phyloP scores from a whole-genome alignment of 2,888 invertebrate genomes.

The Stegophylla sp. region DNA sequence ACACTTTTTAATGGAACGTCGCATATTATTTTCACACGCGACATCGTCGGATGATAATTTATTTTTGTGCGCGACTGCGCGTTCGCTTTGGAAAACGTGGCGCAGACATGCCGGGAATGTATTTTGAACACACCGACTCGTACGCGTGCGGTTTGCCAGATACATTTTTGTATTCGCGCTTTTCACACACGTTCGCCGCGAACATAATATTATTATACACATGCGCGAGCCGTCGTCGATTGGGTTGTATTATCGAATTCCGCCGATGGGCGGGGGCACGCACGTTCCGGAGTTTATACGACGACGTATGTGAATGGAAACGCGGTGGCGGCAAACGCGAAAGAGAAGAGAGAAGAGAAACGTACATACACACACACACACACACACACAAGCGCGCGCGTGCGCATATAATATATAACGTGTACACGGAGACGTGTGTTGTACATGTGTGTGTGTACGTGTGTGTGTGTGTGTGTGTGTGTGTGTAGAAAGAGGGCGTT shows the following conservation, averaged over 20 bases:
- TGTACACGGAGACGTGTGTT: neutral
- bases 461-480: neutral
- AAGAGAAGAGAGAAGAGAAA: neutral
- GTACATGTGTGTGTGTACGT: neutral
- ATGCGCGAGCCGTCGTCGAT: slow-evolving; percentile 28
- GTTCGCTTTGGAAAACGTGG: neutral
- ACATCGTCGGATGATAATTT: too few relatives aligned
- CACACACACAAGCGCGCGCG: neutral
- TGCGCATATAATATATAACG: neutral
- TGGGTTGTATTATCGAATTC: slow-evolving; percentile 50
- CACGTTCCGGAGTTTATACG: neutral
- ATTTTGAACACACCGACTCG: too few relatives aligned
- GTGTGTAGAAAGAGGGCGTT: neutral
- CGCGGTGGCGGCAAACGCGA: neutral
- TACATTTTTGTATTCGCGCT: slow-evolving; percentile 48
- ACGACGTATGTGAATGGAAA: neutral
- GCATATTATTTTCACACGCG: too few relatives aligned
- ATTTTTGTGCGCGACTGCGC: neutral
- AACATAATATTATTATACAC: too few relatives aligned
- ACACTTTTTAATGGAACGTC: too few relatives aligned
- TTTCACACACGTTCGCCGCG: slow-evolving; percentile 34
- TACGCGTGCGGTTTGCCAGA: neutral
- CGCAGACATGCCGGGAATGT: too few relatives aligned
- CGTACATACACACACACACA: neutral
- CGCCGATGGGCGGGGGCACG: slow-evolving; percentile 37